Conservation (phyloP, 2,113 vertebrate species). For the Ibidorhyncha struthersii region DNA sequence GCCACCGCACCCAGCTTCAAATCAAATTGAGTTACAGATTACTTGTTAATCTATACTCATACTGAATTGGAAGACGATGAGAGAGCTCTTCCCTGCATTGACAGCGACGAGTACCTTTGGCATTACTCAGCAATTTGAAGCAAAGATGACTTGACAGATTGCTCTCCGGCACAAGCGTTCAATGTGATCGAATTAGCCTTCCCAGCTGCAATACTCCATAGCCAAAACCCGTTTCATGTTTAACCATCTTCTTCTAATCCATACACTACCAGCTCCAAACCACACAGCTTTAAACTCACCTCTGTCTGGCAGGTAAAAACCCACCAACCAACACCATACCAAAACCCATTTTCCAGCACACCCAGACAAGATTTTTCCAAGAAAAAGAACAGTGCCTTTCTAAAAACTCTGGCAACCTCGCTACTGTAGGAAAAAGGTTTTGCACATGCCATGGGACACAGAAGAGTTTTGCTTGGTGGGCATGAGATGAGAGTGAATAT, state of each 20-base stretch:
- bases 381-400: not conserved
- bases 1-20: not conserved
- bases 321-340: not conserved
- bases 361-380: not conserved
- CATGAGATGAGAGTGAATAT: not conserved
- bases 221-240: not conserved
- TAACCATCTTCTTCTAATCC: not conserved
- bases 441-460: not conserved
- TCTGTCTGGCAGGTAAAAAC: not conserved
- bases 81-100: not conserved
- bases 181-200: not conserved
- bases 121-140: not conserved
- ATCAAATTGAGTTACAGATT: not conserved
- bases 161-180: accelerated
- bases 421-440: not conserved
- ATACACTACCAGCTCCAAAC: not conserved
- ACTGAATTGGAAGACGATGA: not conserved
- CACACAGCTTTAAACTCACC: not conserved
- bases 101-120: not conserved
- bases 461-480: not conserved
- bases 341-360: not conserved
- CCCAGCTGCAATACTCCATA: not conserved
- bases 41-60: not conserved
- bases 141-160: not conserved
- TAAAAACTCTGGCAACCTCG: not conserved